Conservation (phyloP, 2,113 vertebrate species). For the Leptodactylus fuscus region DNA sequence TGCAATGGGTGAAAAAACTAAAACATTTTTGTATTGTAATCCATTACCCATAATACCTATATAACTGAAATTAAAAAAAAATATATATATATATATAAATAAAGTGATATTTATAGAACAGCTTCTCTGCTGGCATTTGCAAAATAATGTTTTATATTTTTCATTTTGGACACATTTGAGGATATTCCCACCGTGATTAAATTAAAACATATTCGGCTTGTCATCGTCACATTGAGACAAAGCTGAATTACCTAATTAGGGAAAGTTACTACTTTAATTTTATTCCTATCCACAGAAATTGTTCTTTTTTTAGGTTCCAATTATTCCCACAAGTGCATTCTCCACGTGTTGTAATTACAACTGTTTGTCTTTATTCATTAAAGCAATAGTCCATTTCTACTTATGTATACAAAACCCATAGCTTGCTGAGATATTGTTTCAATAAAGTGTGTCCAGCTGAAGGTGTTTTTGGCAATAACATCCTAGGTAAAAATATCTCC, state of each 20-base stretch:
- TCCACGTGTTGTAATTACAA: conserved; percentile 45
- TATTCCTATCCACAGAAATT: conserved; percentile 36
- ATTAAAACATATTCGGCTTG: conserved; percentile 5
- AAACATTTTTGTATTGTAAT: too few species aligned
- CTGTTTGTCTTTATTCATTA: conserved; percentile 46
- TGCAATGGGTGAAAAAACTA: too few species aligned
- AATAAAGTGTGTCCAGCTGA: conserved; percentile 20
- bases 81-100: neutral
- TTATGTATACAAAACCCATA: conserved; percentile 25
- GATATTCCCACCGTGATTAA: conserved; percentile 28
- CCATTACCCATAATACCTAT: neutral
- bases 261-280: conserved; percentile 48
- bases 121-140: neutral
- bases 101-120: neutral
- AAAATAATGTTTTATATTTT: conserved; percentile 29
- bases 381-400: conserved; percentile 30
- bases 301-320: conserved; percentile 48
- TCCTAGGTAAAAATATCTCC: conserved; percentile 6
- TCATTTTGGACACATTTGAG: conserved; percentile 25
- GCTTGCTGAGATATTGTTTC: conserved; percentile 37
- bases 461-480: conserved; percentile 8
- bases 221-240: conserved; percentile 29
- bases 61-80: neutral
- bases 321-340: conserved; percentile 27
- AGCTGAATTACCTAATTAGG: conserved; percentile 46